Conservation (phyloP, 2,113 vertebrate species). For the Oenanthe melanoleuca region DNA sequence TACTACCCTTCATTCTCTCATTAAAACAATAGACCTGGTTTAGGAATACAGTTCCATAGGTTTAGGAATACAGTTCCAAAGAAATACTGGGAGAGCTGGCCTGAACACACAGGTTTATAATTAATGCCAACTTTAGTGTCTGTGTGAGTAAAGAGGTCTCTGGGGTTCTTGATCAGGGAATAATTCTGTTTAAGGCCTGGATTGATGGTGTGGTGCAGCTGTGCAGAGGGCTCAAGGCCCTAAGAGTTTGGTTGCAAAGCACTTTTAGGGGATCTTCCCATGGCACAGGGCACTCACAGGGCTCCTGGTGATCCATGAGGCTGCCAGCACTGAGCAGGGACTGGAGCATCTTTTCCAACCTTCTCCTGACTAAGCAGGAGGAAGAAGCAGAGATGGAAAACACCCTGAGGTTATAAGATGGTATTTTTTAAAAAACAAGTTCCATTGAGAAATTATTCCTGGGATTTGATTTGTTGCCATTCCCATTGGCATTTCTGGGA, state of each 20-base stretch:
- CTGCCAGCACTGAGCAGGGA: background rate
- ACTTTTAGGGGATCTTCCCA: background rate
- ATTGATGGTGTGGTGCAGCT: background rate
- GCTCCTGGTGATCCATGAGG: background rate
- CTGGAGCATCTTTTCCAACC: background rate
- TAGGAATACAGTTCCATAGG: background rate
- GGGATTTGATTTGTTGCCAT: constrained; percentile 19
- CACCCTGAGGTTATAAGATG: background rate
- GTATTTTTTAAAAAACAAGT: background rate
- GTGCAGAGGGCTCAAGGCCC: background rate
- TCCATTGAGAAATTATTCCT: background rate
- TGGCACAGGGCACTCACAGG: accelerated
- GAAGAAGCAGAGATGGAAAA: constrained; percentile 8
- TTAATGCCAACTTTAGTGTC: background rate
- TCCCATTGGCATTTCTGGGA: background rate
- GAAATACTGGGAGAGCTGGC: background rate
- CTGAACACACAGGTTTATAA: constrained; percentile 24
- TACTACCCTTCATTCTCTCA: background rate
- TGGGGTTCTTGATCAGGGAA: background rate
- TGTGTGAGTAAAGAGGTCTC: background rate
- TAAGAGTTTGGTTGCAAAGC: background rate
- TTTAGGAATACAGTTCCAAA: background rate
- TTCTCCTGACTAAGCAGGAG: background rate
- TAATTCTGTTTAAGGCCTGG: background rate
- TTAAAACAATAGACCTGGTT: background rate